Conservation (phyloP, 2,888 invertebrate genomes). For the Mayetiola destructor region DNA sequence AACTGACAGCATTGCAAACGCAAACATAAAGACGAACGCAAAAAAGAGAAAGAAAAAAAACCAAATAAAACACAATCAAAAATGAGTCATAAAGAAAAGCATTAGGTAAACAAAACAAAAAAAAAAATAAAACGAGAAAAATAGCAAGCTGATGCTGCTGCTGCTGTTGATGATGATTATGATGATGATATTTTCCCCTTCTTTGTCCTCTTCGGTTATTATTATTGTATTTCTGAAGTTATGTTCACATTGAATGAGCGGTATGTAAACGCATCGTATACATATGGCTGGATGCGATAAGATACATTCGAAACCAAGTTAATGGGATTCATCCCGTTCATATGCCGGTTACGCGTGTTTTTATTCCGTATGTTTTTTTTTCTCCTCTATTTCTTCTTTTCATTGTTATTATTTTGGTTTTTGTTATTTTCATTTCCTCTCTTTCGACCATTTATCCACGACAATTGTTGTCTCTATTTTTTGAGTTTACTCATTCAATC, state of each 20-base stretch:
- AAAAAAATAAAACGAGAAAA: background rate
- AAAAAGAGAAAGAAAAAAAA: background rate
- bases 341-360: background rate
- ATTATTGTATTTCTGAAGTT: too few species aligned
- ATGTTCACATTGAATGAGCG: slow-evolving; percentile 2
- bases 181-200: background rate
- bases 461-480: background rate
- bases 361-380: background rate
- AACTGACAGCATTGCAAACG: background rate
- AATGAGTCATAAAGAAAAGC: slow-evolving; percentile 12
- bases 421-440: background rate
- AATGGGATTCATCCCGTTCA: too few species aligned
- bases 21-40: background rate
- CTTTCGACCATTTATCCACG: background rate
- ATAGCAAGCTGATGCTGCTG: background rate
- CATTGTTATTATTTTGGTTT: too few species aligned
- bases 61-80: background rate
- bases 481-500: background rate
- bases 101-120: slow-evolving; percentile 3
- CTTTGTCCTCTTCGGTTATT: background rate
- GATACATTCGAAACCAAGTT: too few species aligned
- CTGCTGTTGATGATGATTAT: background rate
- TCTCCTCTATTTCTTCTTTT: background rate
- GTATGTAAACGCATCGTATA: slow-evolving; percentile 4
- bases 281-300: background rate